Conservation (phyloP, 2,113 vertebrate genomes). For the Caranx melampygus region DNA sequence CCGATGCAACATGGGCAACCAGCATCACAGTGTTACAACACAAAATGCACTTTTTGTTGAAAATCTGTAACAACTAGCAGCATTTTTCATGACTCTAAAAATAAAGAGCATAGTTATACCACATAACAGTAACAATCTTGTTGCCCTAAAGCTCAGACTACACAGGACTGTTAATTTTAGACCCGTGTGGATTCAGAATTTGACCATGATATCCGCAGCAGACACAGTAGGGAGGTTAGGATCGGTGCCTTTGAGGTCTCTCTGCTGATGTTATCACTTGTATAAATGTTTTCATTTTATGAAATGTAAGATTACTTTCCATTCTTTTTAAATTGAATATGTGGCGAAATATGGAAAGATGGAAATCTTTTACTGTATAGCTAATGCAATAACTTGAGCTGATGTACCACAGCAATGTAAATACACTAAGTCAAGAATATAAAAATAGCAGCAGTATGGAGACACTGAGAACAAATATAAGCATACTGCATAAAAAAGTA, state of each 20-base stretch:
- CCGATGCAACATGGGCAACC: neutral
- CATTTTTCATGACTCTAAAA: neutral
- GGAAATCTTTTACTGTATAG: neutral
- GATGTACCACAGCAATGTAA: constrained; percentile 6
- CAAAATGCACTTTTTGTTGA: neutral
- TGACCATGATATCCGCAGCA: neutral
- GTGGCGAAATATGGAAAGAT: neutral
- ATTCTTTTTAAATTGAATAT: neutral
- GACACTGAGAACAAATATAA: neutral
- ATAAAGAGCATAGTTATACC: neutral
- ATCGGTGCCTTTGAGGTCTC: neutral
- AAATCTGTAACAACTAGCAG: neutral
- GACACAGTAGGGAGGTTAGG: neutral
- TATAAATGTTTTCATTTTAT: neutral
- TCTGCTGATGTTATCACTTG: neutral
- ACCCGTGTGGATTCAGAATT: neutral
- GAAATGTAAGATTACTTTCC: neutral
- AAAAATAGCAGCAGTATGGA: neutral
- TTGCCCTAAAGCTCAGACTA: neutral
- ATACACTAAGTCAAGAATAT: neutral
- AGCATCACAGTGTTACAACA: neutral
- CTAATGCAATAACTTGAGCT: neutral
- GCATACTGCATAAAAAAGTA: neutral
- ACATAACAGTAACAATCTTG: neutral
- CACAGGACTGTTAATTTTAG: neutral